These are phyloP conservation scores for Chunga burmeisteri DNA, from an alignment of 2,113 vertebrate species.

Conservation along the genomic window DNA sequence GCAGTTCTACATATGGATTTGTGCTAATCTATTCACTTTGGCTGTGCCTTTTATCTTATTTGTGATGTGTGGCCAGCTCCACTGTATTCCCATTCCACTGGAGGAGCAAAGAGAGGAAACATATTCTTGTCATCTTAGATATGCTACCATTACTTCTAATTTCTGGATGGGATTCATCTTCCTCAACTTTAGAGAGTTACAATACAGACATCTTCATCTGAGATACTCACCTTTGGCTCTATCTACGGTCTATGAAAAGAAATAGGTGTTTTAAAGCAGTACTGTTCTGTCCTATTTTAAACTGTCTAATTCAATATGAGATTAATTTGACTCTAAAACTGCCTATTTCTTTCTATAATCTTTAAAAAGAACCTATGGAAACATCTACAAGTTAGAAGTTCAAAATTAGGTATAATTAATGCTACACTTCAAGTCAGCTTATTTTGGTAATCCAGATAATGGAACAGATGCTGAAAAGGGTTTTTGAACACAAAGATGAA, in stretches of 20 bases:
- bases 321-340: neutral
- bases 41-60: conserved; percentile 18
- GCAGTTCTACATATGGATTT: neutral
- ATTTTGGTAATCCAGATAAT: neutral
- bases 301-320: neutral
- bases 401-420: neutral
- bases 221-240: neutral
- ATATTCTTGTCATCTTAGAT: neutral
- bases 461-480: neutral
- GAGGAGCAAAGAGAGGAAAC: neutral
- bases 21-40: neutral
- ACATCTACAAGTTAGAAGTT: neutral
- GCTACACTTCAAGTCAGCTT: neutral
- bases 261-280: neutral
- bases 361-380: neutral
- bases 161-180: neutral
- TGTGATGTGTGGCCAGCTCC: conserved; percentile 12
- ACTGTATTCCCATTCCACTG: neutral
- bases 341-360: neutral
- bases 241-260: neutral
- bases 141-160: neutral
- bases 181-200: neutral
- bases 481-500: neutral
- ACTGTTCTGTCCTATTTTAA: neutral
- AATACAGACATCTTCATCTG: neutral